Evolutionary conservation across 2,797 vertebrate species (phyloP).

Genomic region (Adrianichthys oophorus): DNA sequence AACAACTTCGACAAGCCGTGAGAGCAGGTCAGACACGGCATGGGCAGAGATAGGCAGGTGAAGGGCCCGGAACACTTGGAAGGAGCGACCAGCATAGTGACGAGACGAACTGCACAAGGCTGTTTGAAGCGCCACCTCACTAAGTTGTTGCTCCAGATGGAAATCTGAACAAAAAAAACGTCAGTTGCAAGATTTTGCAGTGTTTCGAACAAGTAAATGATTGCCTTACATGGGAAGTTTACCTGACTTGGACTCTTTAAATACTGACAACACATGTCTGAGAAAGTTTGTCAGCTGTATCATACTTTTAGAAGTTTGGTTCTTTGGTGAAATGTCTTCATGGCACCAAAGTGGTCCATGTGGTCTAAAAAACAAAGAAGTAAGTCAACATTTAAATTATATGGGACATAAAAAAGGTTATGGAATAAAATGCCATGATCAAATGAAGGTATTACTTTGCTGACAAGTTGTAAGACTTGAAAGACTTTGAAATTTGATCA

Average conservation of each 20-base stretch:
- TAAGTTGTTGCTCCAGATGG: slow-evolving; percentile 91
- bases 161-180: slow-evolving; percentile 72
- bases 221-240: slow-evolving; percentile 19
- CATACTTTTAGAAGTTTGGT: slow-evolving; percentile 92
- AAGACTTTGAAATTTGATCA: too few relatives aligned
- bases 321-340: slow-evolving; percentile 97
- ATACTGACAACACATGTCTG: slow-evolving; percentile 92
- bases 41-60: slow-evolving; percentile 91
- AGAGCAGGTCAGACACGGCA: slow-evolving; percentile 89
- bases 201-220: not conserved
- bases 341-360: slow-evolving; percentile 97
- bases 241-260: slow-evolving; percentile 98
- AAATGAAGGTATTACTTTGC: too few relatives aligned
- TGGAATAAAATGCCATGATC: too few relatives aligned
- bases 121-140: slow-evolving; percentile 92
- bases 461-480: too few relatives aligned
- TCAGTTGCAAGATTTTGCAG: not conserved
- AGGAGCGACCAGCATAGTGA: slow-evolving; percentile 94
- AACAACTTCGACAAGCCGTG: slow-evolving; percentile 90
- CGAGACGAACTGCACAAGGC: slow-evolving; percentile 94
- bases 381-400: too few relatives aligned
- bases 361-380: slow-evolving; percentile 70
- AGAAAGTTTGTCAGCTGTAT: slow-evolving; percentile 94
- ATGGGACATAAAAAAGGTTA: too few relatives aligned
- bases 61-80: slow-evolving; percentile 94